Evolutionary conservation across 1,140 invertebrate genomes (phyloP), one percentile per base, ranked within the genome.

Genomic region (Goniozus legneri): DNA sequence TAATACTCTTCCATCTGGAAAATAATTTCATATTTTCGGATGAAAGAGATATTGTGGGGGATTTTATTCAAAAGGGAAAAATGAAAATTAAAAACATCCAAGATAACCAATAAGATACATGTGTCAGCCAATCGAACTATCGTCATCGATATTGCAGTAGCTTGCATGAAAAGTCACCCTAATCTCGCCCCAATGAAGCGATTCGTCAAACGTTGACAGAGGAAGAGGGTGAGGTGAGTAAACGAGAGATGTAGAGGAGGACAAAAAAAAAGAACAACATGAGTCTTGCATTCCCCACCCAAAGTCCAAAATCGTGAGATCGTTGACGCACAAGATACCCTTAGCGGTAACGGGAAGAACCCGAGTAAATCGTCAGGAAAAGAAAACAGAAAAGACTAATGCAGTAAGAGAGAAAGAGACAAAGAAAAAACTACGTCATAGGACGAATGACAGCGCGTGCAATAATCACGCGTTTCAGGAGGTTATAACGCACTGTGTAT

Each of bases 381-480:
- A n/a, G n/a, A n/a, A n/a, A 35, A 46, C 20, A 21, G 30, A 37
- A 22, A 40, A 21, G 27, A 15, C 30, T 19, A 18, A 8, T 14
- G 14, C 31, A 3, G 15, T 21, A 21, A 8, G 12, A 30, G 48
- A 46, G 36, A 32, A 50, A 16, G 18, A 39, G 27, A 34, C 34
- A 39, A 12, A 34, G 40, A 47, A 40, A 47, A 50, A 34, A 13
- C n/a, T 33, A 46, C 10, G 43, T 16, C 43, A 33, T 10, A 16
- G 27, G 36, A 40, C 44, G 44, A 50, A 46, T 46, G 44, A 50
- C 44, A 46, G 44, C 36, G 24, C 41, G 24, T 34, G 40, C 45
- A 50, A 39, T 34, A 44, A 46, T 50, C 36, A 50, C 47, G 47
- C 47, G 47, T n/a, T n/a, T n/a, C n/a, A n/a, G n/a, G n/a, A n/a